Evolutionary conservation across 2,888 invertebrate genomes (phyloP).

Genomic region (Epiblema foenella): DNA sequence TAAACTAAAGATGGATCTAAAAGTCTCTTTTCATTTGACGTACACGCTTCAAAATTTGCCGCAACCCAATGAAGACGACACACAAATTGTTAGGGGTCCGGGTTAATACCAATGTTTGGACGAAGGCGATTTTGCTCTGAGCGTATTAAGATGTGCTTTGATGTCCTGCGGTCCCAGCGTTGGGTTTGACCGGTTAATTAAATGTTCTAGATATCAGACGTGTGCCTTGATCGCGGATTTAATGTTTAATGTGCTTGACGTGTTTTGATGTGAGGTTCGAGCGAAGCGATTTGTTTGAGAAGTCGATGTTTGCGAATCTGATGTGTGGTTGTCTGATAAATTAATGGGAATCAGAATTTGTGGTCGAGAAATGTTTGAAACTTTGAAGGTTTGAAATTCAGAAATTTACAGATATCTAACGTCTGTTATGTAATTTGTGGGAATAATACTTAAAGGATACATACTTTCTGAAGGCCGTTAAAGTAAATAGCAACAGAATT

Average conservation of each 20-base stretch:
- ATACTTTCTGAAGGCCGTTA: background rate
- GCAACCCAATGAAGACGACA: slow-evolving; percentile 62
- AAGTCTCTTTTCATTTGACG: background rate
- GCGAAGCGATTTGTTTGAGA: slow-evolving; percentile 36
- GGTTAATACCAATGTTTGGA: slow-evolving; percentile 72
- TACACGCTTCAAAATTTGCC: slow-evolving; percentile 56
- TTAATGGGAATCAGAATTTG: slow-evolving; percentile 18
- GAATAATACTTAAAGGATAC: background rate
- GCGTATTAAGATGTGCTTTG: slow-evolving; percentile 82
- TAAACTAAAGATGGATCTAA: background rate
- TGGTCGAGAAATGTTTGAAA: slow-evolving; percentile 16
- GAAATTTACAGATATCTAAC: background rate
- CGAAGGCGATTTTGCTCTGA: slow-evolving; percentile 75
- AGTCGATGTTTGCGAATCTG: slow-evolving; percentile 11
- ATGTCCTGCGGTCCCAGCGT: slow-evolving; percentile 74
- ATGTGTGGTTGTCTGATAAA: slow-evolving; percentile 28
- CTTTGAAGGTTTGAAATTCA: background rate
- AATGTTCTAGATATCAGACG: slow-evolving; percentile 70
- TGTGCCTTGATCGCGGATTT: slow-evolving; percentile 63
- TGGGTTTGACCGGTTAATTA: slow-evolving; percentile 77
- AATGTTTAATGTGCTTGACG: slow-evolving; percentile 56
- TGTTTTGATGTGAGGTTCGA: slow-evolving; percentile 45
- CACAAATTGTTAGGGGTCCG: slow-evolving; percentile 65
- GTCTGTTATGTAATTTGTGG: background rate
- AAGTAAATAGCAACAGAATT: background rate